Percentiles rank a stretch among this genome's conserved stretches.
These are phyloP conservation scores for Phoxinus phoxinus DNA, from an alignment of 2,113 vertebrate species.

Conservation along the genomic window DNA sequence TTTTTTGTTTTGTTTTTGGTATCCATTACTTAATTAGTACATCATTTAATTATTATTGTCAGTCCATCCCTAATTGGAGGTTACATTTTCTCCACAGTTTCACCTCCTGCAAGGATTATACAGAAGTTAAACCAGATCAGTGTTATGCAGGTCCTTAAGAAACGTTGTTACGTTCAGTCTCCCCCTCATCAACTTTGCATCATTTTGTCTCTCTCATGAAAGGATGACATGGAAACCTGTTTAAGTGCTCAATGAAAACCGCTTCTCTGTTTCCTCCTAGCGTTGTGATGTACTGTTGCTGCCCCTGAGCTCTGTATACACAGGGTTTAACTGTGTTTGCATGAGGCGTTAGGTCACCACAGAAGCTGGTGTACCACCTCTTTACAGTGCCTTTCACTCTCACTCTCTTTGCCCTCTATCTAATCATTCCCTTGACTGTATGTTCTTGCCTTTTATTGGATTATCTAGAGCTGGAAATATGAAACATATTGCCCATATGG, in stretches of 20 bases:
- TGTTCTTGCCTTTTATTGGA: not conserved
- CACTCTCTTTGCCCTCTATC: not conserved
- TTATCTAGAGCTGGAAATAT: conserved; percentile 35
- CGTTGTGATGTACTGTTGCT: conserved; percentile 16
- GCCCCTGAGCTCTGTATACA: conserved; percentile 33
- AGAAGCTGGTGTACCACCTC: conserved; percentile 27
- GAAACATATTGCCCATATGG: not conserved
- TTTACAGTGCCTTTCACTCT: not conserved
- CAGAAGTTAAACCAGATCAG: not conserved
- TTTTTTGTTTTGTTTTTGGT: too few relatives aligned
- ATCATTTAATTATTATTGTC: not conserved
- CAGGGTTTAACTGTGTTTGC: conserved; percentile 51
- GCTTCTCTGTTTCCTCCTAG: conserved; percentile 35
- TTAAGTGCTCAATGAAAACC: conserved; percentile 33
- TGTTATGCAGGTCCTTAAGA: conserved; percentile 5
- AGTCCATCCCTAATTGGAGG: not conserved
- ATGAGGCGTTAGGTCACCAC: conserved; percentile 28
- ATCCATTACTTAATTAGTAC: too few relatives aligned
- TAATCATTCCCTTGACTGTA: conserved; percentile 41
- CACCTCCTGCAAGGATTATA: not conserved
- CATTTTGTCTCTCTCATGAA: conserved; percentile 23
- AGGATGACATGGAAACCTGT: conserved; percentile 19
- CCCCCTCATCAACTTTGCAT: not conserved
- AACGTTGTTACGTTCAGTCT: not conserved
- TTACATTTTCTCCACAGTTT: not conserved